Percentiles rank a stretch among this genome's conserved stretches.
These are phyloP conservation scores for Drosophila arawakana DNA, from an alignment of 1,140 invertebrate genomes.

Conservation along the genomic window DNA sequence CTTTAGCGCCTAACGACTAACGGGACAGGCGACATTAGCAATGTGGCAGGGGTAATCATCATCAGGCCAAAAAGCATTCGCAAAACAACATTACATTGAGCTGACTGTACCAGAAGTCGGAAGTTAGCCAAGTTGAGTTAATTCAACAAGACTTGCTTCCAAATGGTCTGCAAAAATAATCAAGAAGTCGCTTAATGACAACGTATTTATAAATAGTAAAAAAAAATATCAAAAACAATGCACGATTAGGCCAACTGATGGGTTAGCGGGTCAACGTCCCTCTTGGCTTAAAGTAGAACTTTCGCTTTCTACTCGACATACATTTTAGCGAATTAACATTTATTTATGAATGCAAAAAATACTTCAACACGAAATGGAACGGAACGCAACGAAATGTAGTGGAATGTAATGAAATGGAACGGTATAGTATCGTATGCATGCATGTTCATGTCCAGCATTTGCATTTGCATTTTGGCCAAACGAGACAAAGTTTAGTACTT, in stretches of 20 bases:
- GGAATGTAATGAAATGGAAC: not conserved
- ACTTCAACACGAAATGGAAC: not conserved
- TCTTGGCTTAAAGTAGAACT: not conserved
- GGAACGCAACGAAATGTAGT: not conserved
- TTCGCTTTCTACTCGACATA: constrained; percentile 5
- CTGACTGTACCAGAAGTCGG: constrained; percentile 10
- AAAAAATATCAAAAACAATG: not conserved
- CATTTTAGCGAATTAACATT: not conserved
- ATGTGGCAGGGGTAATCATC: constrained; percentile 58
- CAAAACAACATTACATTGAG: constrained; percentile 28
- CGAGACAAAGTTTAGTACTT: constrained; percentile 13
- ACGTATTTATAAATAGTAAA: constrained; percentile 62
- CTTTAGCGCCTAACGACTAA: constrained; percentile 75
- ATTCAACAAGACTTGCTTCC: not conserved
- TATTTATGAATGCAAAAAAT: not conserved
- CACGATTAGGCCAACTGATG: constrained; percentile 7
- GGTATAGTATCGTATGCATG: constrained; percentile 1
- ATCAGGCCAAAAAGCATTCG: constrained; percentile 66
- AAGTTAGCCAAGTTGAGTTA: not conserved
- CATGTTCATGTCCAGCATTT: constrained; percentile 8
- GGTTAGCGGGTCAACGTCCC: constrained; percentile 51
- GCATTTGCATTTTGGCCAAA: constrained; percentile 63
- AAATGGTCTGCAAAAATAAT: constrained; percentile 60
- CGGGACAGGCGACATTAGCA: constrained; percentile 66
- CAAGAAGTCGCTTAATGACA: constrained; percentile 65